Percentiles rank a stretch among this genome's conserved stretches.
phyloP scores from a whole-genome alignment of 2,113 vertebrate genomes.

The Lycaon pictus region DNA sequence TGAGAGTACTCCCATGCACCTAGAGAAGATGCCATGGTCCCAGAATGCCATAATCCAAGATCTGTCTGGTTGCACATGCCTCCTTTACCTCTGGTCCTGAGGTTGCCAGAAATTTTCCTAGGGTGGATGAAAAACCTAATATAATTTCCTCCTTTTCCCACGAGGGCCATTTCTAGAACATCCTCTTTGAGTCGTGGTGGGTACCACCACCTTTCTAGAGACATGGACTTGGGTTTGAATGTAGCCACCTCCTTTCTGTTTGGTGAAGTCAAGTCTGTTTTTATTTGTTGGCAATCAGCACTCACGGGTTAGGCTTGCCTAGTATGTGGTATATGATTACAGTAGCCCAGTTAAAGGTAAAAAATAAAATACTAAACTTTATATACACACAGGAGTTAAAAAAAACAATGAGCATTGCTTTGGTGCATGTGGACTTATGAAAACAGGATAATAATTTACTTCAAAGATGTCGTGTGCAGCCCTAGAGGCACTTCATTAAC shows the following conservation, averaged over 20 bases:
- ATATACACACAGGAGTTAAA: not conserved
- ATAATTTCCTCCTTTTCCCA: conserved; percentile 7
- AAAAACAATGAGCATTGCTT: not conserved
- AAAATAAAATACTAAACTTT: not conserved
- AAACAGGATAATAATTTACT: not conserved
- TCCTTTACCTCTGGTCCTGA: not conserved
- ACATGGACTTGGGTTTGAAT: not conserved
- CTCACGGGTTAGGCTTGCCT: not conserved
- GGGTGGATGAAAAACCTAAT: not conserved
- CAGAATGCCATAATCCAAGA: not conserved
- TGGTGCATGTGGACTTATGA: not conserved
- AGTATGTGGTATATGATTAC: not conserved
- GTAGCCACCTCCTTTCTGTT: not conserved
- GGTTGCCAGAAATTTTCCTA: not conserved
- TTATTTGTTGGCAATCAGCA: not conserved
- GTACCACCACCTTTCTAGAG: not conserved
- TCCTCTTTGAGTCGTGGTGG: not conserved
- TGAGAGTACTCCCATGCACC: not conserved
- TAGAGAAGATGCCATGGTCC: not conserved
- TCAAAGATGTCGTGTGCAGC: not conserved
- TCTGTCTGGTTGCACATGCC: not conserved
- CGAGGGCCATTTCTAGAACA: not conserved
- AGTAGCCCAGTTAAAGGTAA: not conserved
- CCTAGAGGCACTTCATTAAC: not conserved
- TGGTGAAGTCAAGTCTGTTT: not conserved